phyloP scores from a whole-genome alignment of 2,113 vertebrate species.

The Cephalophus harveyi region DNA sequence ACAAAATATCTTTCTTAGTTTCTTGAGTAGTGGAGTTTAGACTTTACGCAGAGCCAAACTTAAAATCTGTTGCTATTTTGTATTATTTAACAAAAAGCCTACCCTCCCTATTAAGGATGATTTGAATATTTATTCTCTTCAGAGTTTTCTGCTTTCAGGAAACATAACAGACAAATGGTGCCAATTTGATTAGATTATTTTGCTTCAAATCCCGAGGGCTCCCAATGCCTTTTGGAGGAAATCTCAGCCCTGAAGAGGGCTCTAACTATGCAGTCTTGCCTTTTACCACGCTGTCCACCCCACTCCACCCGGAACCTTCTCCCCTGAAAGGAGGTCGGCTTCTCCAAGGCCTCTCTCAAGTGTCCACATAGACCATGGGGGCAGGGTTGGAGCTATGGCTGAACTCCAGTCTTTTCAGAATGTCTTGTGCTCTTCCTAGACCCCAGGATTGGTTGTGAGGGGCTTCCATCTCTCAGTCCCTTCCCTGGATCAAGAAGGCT shows the following conservation, averaged over 20 bases:
- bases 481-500: neutral
- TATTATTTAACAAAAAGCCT: slow-evolving; percentile 7
- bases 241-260: neutral
- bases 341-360: neutral
- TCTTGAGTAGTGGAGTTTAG: slow-evolving; percentile 35
- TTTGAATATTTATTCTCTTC: neutral
- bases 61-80: slow-evolving; percentile 55
- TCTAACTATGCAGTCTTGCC: neutral
- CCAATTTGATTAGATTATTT: neutral
- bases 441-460: neutral
- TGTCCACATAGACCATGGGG: accelerated
- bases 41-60: slow-evolving; percentile 11
- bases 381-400: neutral
- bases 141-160: neutral
- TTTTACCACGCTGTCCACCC: accelerated
- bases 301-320: accelerated
- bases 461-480: neutral
- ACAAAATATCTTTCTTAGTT: slow-evolving; percentile 49
- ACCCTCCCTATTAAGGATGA: neutral
- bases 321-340: too few relatives aligned
- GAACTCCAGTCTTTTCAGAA: neutral
- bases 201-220: neutral
- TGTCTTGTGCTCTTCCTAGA: neutral
- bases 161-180: neutral
- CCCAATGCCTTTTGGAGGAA: neutral